These are phyloP conservation scores for Amblyjoppa proteus DNA, from an alignment of 2,888 invertebrate species.

Conservation along the genomic window DNA sequence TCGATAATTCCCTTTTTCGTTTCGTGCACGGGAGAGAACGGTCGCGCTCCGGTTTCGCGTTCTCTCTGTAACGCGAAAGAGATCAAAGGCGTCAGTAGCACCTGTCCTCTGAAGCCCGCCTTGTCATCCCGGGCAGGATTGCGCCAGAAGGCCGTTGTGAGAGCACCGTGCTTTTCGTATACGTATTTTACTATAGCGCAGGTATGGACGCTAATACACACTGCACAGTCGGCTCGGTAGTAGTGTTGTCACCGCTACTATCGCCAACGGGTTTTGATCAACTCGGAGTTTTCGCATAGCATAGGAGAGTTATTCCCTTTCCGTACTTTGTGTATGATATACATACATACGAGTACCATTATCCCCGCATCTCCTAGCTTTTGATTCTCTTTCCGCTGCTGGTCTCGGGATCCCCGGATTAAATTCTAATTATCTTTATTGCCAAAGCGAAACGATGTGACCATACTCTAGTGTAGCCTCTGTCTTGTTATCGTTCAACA, in stretches of 20 bases:
- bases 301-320: slow-evolving; percentile 58
- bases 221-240: slow-evolving; percentile 1
- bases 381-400: slow-evolving; percentile 40
- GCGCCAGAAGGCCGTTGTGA: slow-evolving; percentile 78
- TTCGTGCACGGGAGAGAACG: slow-evolving; percentile 51
- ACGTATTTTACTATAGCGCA: slow-evolving; percentile 45
- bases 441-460: slow-evolving; percentile 55
- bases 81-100: slow-evolving; percentile 85
- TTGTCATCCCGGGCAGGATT: slow-evolving; percentile 83
- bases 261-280: slow-evolving; percentile 55
- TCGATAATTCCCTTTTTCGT: slow-evolving; percentile 83
- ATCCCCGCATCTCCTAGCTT: slow-evolving; percentile 27
- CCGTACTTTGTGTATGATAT: slow-evolving; percentile 66
- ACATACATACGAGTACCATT: slow-evolving; percentile 5
- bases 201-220: slow-evolving; percentile 28
- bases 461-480: neutral
- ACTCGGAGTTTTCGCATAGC: slow-evolving; percentile 43
- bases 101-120: slow-evolving; percentile 83
- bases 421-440: slow-evolving; percentile 83
- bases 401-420: slow-evolving; percentile 73
- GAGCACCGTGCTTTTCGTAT: slow-evolving; percentile 45
- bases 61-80: slow-evolving; percentile 81
- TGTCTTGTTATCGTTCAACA: neutral
- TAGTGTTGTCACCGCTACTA: slow-evolving; percentile 24
- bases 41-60: slow-evolving; percentile 73